Evolutionary conservation across 2,797 vertebrate genomes (phyloP).

Genomic region (Apogon hyalosoma): DNA sequence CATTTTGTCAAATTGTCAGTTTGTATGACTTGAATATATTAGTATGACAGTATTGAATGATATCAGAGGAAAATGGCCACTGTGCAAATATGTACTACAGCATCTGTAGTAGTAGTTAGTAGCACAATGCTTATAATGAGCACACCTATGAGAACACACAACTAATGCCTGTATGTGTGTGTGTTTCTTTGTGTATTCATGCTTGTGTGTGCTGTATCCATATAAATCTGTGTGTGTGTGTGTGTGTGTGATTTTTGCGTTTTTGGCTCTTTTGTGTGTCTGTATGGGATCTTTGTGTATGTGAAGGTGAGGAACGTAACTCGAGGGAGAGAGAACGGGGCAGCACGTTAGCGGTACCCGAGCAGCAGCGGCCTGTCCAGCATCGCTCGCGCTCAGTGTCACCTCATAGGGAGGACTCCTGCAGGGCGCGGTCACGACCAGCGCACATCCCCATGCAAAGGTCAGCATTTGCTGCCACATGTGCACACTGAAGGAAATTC

Average conservation of each 20-base stretch:
- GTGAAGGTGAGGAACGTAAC: constrained; percentile 90
- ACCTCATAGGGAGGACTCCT: constrained; percentile 95
- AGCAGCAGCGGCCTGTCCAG: constrained; percentile 92
- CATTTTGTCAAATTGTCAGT: no score
- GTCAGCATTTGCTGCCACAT: constrained; percentile 73
- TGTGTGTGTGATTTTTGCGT: constrained; percentile 13
- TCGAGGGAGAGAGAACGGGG: constrained; percentile 91
- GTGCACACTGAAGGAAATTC: not conserved
- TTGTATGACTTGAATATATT: no score
- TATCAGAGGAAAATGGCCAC: no score
- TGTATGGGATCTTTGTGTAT: constrained; percentile 26
- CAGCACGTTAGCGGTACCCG: constrained; percentile 93
- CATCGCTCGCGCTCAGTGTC: constrained; percentile 97
- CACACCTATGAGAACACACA: constrained; percentile 27
- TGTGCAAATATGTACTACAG: not conserved
- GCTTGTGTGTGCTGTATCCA: constrained; percentile 21
- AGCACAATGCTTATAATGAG: constrained; percentile 24
- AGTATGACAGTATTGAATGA: no score
- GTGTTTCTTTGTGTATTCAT: constrained; percentile 17
- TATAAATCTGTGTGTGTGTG: constrained; percentile 11
- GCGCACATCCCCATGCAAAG: constrained; percentile 98
- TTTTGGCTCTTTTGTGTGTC: constrained; percentile 8
- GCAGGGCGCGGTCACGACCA: constrained; percentile 93
- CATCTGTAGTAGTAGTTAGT: constrained; percentile 35
- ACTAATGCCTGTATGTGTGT: constrained; percentile 28